Evolutionary conservation across 2,113 vertebrate species (phyloP), one percentile per base, ranked within the genome.

Genomic region (Camarhynchus parvulus): DNA sequence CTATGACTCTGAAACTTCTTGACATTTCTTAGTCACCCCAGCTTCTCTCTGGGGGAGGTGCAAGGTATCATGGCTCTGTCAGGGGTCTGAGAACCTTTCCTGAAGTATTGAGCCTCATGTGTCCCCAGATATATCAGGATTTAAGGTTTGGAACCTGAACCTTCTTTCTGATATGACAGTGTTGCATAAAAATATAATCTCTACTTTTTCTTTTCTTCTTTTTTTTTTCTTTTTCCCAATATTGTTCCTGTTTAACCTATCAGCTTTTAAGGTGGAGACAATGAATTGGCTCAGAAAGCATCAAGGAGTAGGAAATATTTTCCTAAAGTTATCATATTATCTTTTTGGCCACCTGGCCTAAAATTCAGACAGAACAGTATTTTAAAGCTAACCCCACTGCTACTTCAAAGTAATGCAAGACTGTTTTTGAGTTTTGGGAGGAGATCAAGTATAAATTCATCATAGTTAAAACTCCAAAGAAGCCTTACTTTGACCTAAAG

Each of bases 401-500:
- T 91, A 27, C 56, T 93, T 92, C 66, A 77, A 79, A 21, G 52
- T 76, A 90, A 75, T 33, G 12, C 55, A 49, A 80, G 46, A 55
- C 20, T 25, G 31, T 42, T 90, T 83, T 66, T 73, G 39, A 79
- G 31, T 74, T 95, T 55, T 85, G 61, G 53, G 59, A 23, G 33
- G 30, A 89, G 39, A 87, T 16, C 18, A 88, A 53, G 8, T 58
- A 13, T 46, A 64, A 87, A 87, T 90, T 90, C 42, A 47, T 92
- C 76, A 86, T 52, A 56, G 46, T 56, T 87, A 83, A 95, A 70
- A 62, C 46, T 67, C 63, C 86, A 64, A 94, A 84, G 41, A 61
- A 93, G 17, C 35, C 87, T 94, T 92, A 56, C 37, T 87, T 11
- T 96, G 83, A 91, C 82, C 77, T 97, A 96, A 81, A 93, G 68